Conservation (phyloP, 2,113 vertebrate species). For the Rhea americana region DNA sequence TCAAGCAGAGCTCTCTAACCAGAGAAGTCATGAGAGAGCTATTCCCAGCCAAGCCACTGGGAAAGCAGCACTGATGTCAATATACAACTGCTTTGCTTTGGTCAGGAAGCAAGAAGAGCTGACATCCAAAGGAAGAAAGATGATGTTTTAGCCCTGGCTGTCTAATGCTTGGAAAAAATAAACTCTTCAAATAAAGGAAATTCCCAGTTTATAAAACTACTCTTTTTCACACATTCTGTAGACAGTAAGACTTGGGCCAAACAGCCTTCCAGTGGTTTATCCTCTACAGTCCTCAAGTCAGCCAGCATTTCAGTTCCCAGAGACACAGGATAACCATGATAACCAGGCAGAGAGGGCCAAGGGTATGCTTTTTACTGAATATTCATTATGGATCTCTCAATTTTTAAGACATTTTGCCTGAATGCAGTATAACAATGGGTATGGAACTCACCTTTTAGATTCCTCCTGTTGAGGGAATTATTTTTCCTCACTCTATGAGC, state of each 20-base stretch:
- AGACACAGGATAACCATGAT: not conserved
- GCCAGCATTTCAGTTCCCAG: not conserved
- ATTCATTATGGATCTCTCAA: not conserved
- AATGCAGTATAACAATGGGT: not conserved
- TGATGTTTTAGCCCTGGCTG: not conserved
- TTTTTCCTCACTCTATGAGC: not conserved
- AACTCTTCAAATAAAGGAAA: slow-evolving; percentile 11
- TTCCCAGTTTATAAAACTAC: not conserved
- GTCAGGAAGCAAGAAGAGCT: not conserved
- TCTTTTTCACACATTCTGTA: not conserved
- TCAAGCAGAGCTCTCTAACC: slow-evolving; percentile 20
- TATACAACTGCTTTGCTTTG: not conserved
- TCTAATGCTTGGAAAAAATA: not conserved
- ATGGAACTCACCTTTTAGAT: not conserved
- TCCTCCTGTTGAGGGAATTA: not conserved
- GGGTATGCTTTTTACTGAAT: not conserved
- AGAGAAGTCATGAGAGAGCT: not conserved
- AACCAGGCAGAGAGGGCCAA: not conserved
- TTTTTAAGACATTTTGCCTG: not conserved
- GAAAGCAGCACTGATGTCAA: not conserved
- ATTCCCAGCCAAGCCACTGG: not conserved
- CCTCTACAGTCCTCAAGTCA: not conserved
- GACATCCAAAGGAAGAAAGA: not conserved
- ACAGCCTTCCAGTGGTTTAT: not conserved
- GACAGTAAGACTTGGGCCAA: not conserved